Conservation (phyloP, 2,888 invertebrate species). For the Horisme vitalbata region DNA sequence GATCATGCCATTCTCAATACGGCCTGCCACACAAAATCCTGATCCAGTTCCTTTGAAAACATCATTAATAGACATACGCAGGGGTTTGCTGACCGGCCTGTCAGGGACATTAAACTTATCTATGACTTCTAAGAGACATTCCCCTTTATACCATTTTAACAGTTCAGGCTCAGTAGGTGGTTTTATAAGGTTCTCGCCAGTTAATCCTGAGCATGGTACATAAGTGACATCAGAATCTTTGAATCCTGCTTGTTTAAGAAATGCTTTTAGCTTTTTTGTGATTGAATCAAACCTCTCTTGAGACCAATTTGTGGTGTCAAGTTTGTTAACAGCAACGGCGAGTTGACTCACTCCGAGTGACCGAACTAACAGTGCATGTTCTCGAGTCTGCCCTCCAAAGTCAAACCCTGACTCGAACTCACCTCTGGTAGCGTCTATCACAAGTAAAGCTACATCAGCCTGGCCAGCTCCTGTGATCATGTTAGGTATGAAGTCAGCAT, state of each 20-base stretch:
- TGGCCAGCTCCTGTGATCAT: constrained; percentile 99
- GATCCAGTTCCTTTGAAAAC: constrained; percentile 96
- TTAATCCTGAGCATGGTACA: constrained; percentile 98
- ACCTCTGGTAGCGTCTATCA: constrained; percentile 97
- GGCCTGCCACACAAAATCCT: constrained; percentile 95
- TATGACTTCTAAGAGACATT: constrained; percentile 92
- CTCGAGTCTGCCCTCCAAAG: constrained; percentile 98
- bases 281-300: constrained; percentile 96
- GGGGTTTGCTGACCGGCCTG: constrained; percentile 93
- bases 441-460: constrained; percentile 98
- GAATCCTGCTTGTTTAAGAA: constrained; percentile 96
- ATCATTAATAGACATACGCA: constrained; percentile 96
- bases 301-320: constrained; percentile 98
- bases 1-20: constrained; percentile 95
- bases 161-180: constrained; percentile 85
- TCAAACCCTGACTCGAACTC: constrained; percentile 99
- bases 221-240: constrained; percentile 93
- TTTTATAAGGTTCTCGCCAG: constrained; percentile 94
- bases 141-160: constrained; percentile 91
- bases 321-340: constrained; percentile 97
- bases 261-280: constrained; percentile 88
- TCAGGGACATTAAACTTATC: constrained; percentile 94
- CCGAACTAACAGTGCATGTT: constrained; percentile 97
- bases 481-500: constrained; percentile 99
- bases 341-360: constrained; percentile 95